A percentile compares a stretch with the other conserved stretches of the same genome.
These are phyloP conservation scores for Drosophila serrata DNA, from an alignment of 1,140 invertebrate species.

Conservation along the genomic window DNA sequence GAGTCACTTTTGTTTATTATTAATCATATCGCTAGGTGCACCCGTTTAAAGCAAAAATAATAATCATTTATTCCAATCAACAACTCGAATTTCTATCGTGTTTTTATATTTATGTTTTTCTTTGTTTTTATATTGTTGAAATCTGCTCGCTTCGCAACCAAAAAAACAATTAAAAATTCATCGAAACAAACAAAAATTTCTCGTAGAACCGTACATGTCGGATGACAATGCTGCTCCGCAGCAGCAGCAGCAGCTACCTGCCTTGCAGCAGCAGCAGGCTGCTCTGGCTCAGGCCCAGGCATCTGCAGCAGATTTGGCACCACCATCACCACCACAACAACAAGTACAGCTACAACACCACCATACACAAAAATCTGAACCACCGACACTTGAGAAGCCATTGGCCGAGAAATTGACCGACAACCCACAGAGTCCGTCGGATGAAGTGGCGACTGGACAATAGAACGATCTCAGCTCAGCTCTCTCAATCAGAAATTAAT, in stretches of 20 bases:
- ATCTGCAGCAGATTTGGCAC: slow-evolving; percentile 58
- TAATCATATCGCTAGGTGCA: slow-evolving; percentile 74
- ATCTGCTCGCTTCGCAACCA: slow-evolving; percentile 40
- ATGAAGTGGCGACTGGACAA: slow-evolving; percentile 76
- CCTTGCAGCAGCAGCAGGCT: slow-evolving; percentile 65
- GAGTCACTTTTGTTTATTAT: slow-evolving; percentile 39
- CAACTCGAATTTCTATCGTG: slow-evolving; percentile 35
- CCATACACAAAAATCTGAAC: slow-evolving; percentile 74
- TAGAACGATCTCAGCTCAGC: slow-evolving; percentile 49
- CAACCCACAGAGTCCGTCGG: slow-evolving; percentile 71
- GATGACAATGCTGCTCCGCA: slow-evolving; percentile 68
- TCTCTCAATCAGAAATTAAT: slow-evolving; percentile 26
- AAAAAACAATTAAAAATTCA: slow-evolving; percentile 41
- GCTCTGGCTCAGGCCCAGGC: slow-evolving; percentile 44
- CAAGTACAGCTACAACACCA: slow-evolving; percentile 58
- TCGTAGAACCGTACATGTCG: slow-evolving; percentile 80
- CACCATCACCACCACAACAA: slow-evolving; percentile 56
- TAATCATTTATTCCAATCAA: slow-evolving; percentile 33
- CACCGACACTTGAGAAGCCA: slow-evolving; percentile 80
- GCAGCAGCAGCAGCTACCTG: slow-evolving; percentile 44
- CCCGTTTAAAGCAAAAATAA: slow-evolving; percentile 30
- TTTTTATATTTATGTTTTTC: slow-evolving; percentile 6
- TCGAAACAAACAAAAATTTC: slow-evolving; percentile 62
- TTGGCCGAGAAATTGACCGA: slow-evolving; percentile 79
- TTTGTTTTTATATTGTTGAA: slow-evolving; percentile 31